Evolutionary conservation across 2,888 invertebrate genomes (phyloP).

Genomic region (Sinelater perroti): DNA sequence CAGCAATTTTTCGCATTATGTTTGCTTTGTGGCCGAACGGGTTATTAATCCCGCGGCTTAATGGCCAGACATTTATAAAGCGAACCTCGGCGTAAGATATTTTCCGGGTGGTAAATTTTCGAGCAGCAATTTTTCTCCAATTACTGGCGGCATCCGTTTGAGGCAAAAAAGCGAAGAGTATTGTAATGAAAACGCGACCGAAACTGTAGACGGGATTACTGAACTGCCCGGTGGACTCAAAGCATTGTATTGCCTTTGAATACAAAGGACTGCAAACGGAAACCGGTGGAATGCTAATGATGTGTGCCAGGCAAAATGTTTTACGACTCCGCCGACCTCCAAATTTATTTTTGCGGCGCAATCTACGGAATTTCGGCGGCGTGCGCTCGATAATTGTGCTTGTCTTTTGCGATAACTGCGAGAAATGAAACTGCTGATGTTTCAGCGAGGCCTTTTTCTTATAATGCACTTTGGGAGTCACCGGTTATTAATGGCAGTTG

Average conservation of each 20-base stretch:
- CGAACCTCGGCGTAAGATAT: not conserved
- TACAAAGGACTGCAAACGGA: constrained; percentile 43
- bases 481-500: too few species aligned
- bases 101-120: constrained; percentile 15
- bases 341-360: constrained; percentile 25
- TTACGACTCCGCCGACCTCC: constrained; percentile 28
- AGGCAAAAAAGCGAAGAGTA: constrained; percentile 44
- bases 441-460: too few species aligned
- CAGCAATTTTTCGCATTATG: not conserved
- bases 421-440: too few species aligned
- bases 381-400: too few species aligned
- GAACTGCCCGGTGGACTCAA: constrained; percentile 46
- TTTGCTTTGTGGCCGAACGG: not conserved
- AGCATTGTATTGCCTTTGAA: constrained; percentile 43
- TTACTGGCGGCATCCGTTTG: constrained; percentile 31
- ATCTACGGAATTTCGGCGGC: constrained; percentile 20
- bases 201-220: constrained; percentile 49
- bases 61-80: constrained; percentile 2
- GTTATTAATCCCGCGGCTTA: constrained; percentile 3
- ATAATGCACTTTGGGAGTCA: too few species aligned
- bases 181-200: constrained; percentile 45
- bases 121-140: constrained; percentile 28
- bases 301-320: constrained; percentile 37
- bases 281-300: constrained; percentile 38
- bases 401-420: too few species aligned